These are phyloP conservation scores for Furnarius figulus DNA, from an alignment of 2,113 vertebrate genomes.

Conservation along the genomic window DNA sequence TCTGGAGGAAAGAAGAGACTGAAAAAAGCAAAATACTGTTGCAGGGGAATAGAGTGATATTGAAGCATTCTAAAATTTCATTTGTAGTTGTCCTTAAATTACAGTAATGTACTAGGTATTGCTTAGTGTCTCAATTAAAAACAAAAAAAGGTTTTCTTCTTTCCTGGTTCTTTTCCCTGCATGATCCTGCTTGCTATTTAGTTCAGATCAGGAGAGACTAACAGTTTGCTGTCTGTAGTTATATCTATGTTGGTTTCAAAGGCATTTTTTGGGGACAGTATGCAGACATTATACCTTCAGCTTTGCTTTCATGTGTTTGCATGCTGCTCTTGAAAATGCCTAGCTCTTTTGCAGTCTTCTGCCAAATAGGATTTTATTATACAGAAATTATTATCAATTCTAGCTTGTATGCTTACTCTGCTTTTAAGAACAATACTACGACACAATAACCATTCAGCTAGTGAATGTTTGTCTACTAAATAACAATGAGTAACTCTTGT, in stretches of 20 bases:
- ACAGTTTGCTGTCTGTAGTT: not conserved
- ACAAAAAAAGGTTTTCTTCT: not conserved
- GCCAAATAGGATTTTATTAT: not conserved
- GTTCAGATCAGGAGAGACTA: not conserved
- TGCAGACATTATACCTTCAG: not conserved
- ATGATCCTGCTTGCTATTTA: not conserved
- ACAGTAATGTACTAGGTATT: not conserved
- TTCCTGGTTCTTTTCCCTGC: not conserved
- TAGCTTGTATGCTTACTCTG: not conserved
- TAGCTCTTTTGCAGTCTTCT: constrained; percentile 35
- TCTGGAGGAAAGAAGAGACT: not conserved
- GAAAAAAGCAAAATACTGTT: not conserved
- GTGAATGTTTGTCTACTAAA: constrained; percentile 49
- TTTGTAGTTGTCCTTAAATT: not conserved
- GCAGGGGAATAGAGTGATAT: not conserved
- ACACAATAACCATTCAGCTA: constrained; percentile 18
- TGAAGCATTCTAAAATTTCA: not conserved
- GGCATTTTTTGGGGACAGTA: not conserved
- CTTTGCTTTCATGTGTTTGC: not conserved
- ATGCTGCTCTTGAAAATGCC: not conserved
- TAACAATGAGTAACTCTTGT: not conserved
- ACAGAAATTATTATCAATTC: constrained; percentile 28
- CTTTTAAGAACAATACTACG: not conserved
- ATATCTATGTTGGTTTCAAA: not conserved
- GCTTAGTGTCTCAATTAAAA: not conserved